These are phyloP conservation scores for Halcyon malimbica DNA, from an alignment of 2,113 vertebrate genomes.

Conservation along the genomic window DNA sequence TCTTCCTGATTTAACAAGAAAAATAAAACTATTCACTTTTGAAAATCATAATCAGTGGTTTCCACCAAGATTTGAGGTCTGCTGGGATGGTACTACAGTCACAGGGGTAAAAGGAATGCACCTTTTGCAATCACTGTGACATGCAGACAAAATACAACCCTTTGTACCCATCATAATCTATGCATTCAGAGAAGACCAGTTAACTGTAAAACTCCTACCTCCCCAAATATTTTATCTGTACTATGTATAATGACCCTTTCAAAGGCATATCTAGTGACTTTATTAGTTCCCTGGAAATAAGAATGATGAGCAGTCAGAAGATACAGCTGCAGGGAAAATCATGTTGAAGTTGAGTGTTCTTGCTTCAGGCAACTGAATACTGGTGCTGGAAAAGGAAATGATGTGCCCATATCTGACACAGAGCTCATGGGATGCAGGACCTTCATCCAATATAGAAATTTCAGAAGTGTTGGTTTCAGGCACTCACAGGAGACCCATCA, in stretches of 20 bases:
- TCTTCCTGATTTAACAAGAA: background rate
- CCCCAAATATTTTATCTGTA: background rate
- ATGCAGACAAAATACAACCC: background rate
- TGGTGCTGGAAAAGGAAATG: background rate
- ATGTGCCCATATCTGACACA: background rate
- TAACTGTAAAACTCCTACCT: background rate
- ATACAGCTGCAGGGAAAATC: slow-evolving; percentile 2
- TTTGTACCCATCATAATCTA: background rate
- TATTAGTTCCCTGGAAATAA: slow-evolving; percentile 24
- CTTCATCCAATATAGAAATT: background rate
- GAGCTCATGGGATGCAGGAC: background rate
- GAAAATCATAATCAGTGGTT: background rate
- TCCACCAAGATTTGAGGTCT: background rate
- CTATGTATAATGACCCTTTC: background rate
- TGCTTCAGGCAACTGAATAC: background rate
- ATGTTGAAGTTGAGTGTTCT: background rate
- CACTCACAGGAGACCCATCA: background rate
- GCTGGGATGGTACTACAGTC: background rate
- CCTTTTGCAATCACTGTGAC: background rate
- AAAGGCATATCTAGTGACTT: background rate
- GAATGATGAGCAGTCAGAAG: slow-evolving; percentile 22
- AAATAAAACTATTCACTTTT: background rate
- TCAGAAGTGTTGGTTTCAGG: background rate
- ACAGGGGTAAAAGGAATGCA: background rate
- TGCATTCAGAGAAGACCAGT: background rate